phyloP scores from a whole-genome alignment of 2,113 vertebrate species.

The Microtus richardsoni region DNA sequence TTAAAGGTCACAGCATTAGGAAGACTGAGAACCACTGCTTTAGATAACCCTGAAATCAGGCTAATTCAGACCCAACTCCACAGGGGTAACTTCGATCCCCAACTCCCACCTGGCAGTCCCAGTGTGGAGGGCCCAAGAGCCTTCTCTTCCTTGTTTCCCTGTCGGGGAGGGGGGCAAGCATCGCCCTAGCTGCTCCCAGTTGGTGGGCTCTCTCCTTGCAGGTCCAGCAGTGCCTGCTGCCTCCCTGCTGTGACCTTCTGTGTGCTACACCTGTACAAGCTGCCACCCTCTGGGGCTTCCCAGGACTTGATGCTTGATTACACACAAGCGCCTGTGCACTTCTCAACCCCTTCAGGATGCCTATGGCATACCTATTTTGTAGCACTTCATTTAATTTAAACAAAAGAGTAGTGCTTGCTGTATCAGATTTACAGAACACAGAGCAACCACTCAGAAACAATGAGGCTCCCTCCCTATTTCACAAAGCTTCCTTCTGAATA shows the following conservation, averaged over 20 bases:
- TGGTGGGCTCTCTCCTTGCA: no score
- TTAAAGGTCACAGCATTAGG: not conserved
- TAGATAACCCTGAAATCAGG: not conserved
- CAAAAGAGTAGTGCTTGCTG: not conserved
- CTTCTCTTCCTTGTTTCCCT: no score
- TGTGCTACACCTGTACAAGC: no score
- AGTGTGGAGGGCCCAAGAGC: not conserved
- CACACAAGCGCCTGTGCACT: not conserved
- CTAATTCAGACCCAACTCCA: not conserved
- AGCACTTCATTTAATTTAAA: not conserved
- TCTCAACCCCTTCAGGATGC: not conserved
- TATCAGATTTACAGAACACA: not conserved
- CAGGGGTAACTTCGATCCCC: not conserved
- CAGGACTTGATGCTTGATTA: not conserved
- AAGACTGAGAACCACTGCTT: not conserved
- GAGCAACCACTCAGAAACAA: not conserved
- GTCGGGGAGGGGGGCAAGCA: no score
- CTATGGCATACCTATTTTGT: not conserved
- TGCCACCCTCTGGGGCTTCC: not conserved
- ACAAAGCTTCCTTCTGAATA: not conserved
- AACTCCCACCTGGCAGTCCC: not conserved
- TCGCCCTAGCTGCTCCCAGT: not conserved
- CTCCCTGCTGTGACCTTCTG: not conserved
- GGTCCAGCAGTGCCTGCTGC: accelerated
- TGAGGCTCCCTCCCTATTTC: not conserved